Evolutionary conservation across 2,797 vertebrate genomes (phyloP).

Genomic region (Myripristis murdjan): DNA sequence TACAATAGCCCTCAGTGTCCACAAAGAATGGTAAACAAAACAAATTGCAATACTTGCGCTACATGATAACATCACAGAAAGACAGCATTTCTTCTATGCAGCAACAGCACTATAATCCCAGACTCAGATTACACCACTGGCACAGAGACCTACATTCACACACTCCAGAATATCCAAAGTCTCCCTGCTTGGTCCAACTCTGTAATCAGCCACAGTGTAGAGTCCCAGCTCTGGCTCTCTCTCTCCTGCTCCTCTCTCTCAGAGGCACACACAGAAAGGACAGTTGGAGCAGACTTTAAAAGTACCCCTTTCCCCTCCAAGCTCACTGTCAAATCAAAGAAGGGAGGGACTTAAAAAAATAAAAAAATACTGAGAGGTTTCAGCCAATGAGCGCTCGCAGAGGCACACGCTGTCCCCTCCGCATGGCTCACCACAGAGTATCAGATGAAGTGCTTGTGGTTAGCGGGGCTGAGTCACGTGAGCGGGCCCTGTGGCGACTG

Average conservation of each 20-base stretch:
- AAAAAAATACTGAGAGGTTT: conserved; percentile 53
- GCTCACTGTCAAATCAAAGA: conserved; percentile 80
- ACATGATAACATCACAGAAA: background rate
- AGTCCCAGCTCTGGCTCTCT: conserved; percentile 54
- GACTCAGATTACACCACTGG: background rate
- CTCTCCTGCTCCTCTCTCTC: conserved; percentile 46
- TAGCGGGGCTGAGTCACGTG: conserved; percentile 82
- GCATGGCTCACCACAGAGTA: conserved; percentile 82
- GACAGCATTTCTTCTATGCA: background rate
- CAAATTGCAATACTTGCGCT: background rate
- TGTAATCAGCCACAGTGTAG: conserved; percentile 34
- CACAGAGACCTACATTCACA: conserved; percentile 63
- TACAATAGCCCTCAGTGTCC: background rate
- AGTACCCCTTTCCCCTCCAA: conserved; percentile 70
- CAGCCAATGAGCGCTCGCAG: conserved; percentile 71
- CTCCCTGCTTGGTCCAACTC: conserved; percentile 18
- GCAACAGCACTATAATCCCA: background rate
- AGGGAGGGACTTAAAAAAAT: conserved; percentile 67
- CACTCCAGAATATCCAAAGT: conserved; percentile 21
- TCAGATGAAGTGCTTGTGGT: conserved; percentile 89
- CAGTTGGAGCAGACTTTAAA: conserved; percentile 74
- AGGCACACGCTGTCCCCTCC: conserved; percentile 75
- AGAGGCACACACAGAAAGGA: conserved; percentile 54
- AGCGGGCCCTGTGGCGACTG: conserved; percentile 70
- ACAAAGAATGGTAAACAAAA: background rate